These are phyloP conservation scores for Odontesthes bonariensis DNA, from an alignment of 2,113 vertebrate species.

Conservation along the genomic window DNA sequence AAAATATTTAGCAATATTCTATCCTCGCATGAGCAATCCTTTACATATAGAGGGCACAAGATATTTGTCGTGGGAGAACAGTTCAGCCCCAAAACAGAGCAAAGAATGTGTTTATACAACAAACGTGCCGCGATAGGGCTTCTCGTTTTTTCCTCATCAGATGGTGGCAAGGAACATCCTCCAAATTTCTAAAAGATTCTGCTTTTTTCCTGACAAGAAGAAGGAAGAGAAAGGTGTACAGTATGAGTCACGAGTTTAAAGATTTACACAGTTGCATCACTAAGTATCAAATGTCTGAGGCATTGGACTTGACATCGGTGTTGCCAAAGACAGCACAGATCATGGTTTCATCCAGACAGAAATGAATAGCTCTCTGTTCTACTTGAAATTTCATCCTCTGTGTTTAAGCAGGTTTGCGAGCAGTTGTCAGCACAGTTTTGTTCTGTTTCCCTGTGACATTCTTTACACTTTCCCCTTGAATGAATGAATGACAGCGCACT, in stretches of 20 bases:
- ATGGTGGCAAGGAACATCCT: constrained; percentile 3
- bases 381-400: constrained; percentile 48
- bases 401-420: constrained; percentile 35
- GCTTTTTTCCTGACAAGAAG: neutral
- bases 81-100: constrained; percentile 23
- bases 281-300: neutral
- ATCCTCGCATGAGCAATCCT: constrained; percentile 75
- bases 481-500: constrained; percentile 48
- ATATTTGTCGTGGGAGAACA: constrained; percentile 54
- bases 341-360: constrained; percentile 20
- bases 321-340: constrained; percentile 31
- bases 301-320: neutral
- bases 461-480: constrained; percentile 35
- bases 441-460: neutral
- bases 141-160: constrained; percentile 36
- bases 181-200: neutral
- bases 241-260: constrained; percentile 12
- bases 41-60: constrained; percentile 58
- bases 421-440: constrained; percentile 27
- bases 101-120: constrained; percentile 61
- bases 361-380: constrained; percentile 34
- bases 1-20: constrained; percentile 79
- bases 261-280: constrained; percentile 1
- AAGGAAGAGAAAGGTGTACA: neutral
- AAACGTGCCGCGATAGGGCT: constrained; percentile 45